Evolutionary conservation across 2,888 invertebrate genomes (phyloP).

Genomic region (Epiblema foenella): DNA sequence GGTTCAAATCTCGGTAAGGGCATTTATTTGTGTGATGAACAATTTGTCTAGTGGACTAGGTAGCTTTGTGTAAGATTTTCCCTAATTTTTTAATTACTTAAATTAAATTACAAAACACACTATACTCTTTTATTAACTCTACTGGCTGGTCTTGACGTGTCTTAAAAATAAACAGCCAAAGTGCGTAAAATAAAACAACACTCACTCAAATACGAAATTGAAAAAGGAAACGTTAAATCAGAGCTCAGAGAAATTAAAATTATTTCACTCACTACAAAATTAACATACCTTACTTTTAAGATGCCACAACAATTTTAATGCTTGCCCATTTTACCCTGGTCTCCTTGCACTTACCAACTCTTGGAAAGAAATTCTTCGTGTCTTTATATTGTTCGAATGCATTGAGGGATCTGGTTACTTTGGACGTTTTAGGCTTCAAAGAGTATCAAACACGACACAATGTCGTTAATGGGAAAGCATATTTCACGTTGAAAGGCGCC

Average conservation of each 20-base stretch:
- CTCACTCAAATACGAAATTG: constrained; percentile 39
- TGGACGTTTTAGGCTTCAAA: constrained; percentile 64
- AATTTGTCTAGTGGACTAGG: no score
- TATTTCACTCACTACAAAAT: constrained; percentile 65
- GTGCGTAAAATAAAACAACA: constrained; percentile 37
- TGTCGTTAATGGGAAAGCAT: constrained; percentile 67
- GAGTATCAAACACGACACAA: constrained; percentile 60
- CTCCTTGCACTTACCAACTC: constrained; percentile 45
- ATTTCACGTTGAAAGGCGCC: constrained; percentile 77
- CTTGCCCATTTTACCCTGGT: constrained; percentile 52
- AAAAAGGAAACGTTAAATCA: constrained; percentile 49
- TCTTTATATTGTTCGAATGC: background rate
- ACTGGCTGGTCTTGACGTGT: constrained; percentile 21
- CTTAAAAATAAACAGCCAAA: constrained; percentile 45
- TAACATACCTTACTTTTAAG: constrained; percentile 73
- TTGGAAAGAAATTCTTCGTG: background rate
- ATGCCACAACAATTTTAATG: constrained; percentile 54
- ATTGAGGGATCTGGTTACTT: constrained; percentile 15
- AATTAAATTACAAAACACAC: no score
- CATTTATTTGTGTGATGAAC: no score
- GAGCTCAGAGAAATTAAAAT: constrained; percentile 66
- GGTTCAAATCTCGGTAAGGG: no score
- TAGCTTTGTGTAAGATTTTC: no score
- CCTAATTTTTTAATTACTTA: no score
- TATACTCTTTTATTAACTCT: no score